Conservation (phyloP, 2,888 invertebrate species). For the Phortica okadai region DNA sequence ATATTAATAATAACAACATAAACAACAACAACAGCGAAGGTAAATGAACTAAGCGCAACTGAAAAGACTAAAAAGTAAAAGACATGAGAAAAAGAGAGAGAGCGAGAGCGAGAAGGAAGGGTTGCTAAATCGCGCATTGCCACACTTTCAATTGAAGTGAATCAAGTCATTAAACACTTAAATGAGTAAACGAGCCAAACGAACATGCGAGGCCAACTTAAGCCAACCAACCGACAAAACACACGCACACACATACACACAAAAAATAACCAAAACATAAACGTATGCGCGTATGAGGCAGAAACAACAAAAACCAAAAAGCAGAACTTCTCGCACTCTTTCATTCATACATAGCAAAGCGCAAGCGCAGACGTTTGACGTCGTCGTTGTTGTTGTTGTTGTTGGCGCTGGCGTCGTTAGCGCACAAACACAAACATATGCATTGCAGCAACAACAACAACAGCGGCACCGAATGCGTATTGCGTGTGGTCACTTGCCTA, state of each 20-base stretch:
- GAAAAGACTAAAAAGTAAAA: neutral
- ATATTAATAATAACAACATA: neutral
- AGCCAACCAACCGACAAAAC: constrained; percentile 9
- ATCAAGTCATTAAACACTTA: constrained; percentile 37
- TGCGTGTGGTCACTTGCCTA: neutral
- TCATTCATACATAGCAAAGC: neutral
- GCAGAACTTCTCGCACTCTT: neutral
- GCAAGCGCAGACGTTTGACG: too few relatives aligned
- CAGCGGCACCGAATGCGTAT: neutral
- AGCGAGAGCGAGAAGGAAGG: neutral
- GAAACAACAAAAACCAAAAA: neutral
- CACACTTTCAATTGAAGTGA: constrained; percentile 58
- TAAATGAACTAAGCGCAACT: constrained; percentile 15
- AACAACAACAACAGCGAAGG: constrained; percentile 15
- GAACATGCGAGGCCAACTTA: neutral
- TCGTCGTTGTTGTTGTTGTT: too few relatives aligned
- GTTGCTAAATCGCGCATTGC: constrained; percentile 50
- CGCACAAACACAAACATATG: neutral
- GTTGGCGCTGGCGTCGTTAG: too few relatives aligned
- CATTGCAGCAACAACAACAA: neutral
- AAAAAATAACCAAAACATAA: constrained; percentile 5
- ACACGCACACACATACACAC: neutral
- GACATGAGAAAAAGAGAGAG: neutral
- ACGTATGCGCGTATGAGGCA: neutral
- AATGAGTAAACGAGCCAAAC: constrained; percentile 19